Conservation (phyloP, 2,888 invertebrate genomes). For the Glomeris marginata region DNA sequence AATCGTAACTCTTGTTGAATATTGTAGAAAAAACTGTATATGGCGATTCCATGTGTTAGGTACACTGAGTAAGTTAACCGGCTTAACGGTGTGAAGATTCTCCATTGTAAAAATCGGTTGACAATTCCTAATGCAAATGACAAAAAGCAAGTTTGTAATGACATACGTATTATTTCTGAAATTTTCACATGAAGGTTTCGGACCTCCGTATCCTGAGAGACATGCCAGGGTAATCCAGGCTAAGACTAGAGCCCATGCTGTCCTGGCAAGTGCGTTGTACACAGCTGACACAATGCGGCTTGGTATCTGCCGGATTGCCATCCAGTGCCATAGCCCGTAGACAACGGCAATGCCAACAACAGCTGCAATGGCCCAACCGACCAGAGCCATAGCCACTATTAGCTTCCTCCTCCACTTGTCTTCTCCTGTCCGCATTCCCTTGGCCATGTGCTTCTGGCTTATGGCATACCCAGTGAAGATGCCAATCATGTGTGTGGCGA, state of each 20-base stretch:
- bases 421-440: no score
- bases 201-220: background rate
- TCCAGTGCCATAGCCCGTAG: no score
- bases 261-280: background rate
- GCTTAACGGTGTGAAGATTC: background rate
- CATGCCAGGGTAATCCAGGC: background rate
- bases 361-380: no score
- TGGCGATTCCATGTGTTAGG: background rate
- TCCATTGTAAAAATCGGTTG: background rate
- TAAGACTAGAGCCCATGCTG: background rate
- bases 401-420: no score
- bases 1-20: background rate
- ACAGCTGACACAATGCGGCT: background rate
- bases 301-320: background rate
- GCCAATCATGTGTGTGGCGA: no score
- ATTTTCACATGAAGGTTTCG: background rate
- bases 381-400: no score
- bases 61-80: conserved; percentile 1
- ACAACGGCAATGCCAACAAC: no score
- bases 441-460: no score
- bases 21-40: background rate
- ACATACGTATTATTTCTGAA: no score
- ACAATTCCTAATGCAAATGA: background rate
- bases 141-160: no score
- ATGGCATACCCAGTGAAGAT: no score